A percentile compares a stretch with the other conserved stretches of the same genome.
Conservation (phyloP, 2,113 vertebrate genomes). For the Pao palembangensis region DNA sequence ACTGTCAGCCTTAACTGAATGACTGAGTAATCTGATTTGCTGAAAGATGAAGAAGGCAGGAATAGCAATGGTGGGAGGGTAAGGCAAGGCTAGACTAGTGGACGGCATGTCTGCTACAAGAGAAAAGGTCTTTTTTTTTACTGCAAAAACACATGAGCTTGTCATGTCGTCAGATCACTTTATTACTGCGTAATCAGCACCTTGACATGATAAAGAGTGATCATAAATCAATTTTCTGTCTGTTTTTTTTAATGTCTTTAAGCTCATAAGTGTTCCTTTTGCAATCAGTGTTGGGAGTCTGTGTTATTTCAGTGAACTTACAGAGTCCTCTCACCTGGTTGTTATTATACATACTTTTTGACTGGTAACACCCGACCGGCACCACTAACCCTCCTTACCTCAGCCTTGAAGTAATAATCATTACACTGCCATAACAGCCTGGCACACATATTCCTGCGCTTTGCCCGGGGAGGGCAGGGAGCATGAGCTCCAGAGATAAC, state of each 20-base stretch:
- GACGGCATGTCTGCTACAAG: too few relatives aligned
- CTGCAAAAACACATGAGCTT: too few relatives aligned
- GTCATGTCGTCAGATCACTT: too few relatives aligned
- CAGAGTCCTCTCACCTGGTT: slow-evolving; percentile 62
- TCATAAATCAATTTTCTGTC: too few relatives aligned
- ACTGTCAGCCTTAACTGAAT: slow-evolving; percentile 24
- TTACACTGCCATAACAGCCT: slow-evolving; percentile 38
- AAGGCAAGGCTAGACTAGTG: not conserved
- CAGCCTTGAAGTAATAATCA: slow-evolving; percentile 63
- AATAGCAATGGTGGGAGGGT: slow-evolving; percentile 14
- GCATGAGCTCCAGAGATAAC: slow-evolving; percentile 33
- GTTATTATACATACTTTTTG: slow-evolving; percentile 63
- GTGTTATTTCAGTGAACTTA: slow-evolving; percentile 1
- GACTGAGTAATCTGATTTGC: slow-evolving; percentile 12
- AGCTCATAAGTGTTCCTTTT: too few relatives aligned
- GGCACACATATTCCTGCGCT: slow-evolving; percentile 27
- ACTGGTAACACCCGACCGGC: slow-evolving; percentile 25
- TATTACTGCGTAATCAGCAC: too few relatives aligned
- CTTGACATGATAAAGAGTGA: too few relatives aligned
- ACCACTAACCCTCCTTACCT: slow-evolving; percentile 50
- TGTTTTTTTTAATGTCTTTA: too few relatives aligned
- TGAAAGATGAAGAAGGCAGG: slow-evolving; percentile 29
- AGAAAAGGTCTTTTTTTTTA: too few relatives aligned
- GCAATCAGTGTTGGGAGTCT: slow-evolving; percentile 6
- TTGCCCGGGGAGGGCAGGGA: slow-evolving; percentile 26